Percentiles rank a stretch among this genome's conserved stretches.
Conservation (phyloP, 1,140 invertebrate genomes). For the Heliconius himera region DNA sequence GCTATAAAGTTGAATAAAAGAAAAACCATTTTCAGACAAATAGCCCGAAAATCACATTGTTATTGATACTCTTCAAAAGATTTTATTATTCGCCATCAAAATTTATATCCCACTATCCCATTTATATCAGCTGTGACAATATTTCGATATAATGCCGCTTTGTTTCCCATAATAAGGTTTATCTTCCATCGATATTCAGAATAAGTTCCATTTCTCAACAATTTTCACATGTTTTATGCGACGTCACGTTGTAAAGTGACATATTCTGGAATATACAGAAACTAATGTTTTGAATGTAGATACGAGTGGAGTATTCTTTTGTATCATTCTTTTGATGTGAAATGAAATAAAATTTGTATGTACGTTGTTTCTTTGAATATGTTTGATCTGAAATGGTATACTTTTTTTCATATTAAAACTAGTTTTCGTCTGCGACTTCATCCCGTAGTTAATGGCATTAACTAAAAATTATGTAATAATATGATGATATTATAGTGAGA, state of each 20-base stretch:
- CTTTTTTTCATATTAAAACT: background rate
- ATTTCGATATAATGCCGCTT: conserved; percentile 14
- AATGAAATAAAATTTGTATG: conserved; percentile 2
- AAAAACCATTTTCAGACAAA: background rate
- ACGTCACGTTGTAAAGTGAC: conserved; percentile 42
- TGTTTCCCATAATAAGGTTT: conserved; percentile 21
- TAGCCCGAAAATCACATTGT: background rate
- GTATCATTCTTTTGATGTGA: conserved; percentile 5
- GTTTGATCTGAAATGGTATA: background rate
- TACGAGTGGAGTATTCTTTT: background rate
- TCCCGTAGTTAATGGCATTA: background rate
- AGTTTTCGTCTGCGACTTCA: too few relatives aligned
- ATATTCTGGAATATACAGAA: conserved; percentile 41
- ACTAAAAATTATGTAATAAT: too few relatives aligned
- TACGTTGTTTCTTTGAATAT: background rate
- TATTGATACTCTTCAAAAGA: conserved; percentile 11
- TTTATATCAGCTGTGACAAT: conserved; percentile 11
- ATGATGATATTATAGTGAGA: too few relatives aligned
- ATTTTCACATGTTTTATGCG: conserved; percentile 45
- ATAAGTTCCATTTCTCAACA: conserved; percentile 43
- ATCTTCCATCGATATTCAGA: conserved; percentile 40
- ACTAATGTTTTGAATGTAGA: conserved; percentile 38
- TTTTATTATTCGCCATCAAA: conserved; percentile 10
- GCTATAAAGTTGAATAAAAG: background rate
- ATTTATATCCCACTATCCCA: conserved; percentile 3